phyloP scores from a whole-genome alignment of 1,140 invertebrate species.

The Luehdorfia chinensis region DNA sequence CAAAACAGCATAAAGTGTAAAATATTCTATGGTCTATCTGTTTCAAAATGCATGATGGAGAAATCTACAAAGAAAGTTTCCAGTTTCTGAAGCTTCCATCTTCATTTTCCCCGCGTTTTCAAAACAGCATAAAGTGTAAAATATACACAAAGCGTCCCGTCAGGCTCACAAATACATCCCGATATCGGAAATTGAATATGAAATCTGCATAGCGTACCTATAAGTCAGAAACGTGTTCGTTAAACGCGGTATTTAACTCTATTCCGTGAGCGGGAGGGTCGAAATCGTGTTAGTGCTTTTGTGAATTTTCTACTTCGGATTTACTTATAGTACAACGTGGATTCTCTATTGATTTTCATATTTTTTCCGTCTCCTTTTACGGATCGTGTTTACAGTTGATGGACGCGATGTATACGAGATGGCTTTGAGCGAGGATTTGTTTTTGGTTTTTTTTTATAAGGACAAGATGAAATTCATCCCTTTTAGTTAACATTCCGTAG shows the following conservation, averaged over 20 bases:
- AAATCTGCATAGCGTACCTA: slow-evolving; percentile 32
- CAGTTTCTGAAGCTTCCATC: too few relatives aligned
- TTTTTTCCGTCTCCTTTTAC: slow-evolving; percentile 13
- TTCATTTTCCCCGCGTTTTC: too few relatives aligned
- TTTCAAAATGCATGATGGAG: too few relatives aligned
- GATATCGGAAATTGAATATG: slow-evolving; percentile 49
- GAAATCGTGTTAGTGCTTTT: slow-evolving; percentile 5
- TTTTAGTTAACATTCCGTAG: too few relatives aligned
- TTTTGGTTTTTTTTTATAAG: not conserved
- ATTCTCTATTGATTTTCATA: slow-evolving; percentile 13
- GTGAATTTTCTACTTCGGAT: too few relatives aligned
- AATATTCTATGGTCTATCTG: too few relatives aligned
- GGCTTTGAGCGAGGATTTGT: slow-evolving; percentile 4
- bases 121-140: slow-evolving; percentile 10
- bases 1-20: too few relatives aligned
- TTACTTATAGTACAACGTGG: slow-evolving; percentile 8
- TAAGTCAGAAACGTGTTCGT: slow-evolving; percentile 8
- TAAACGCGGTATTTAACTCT: slow-evolving; percentile 12
- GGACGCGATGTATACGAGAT: slow-evolving; percentile 1
- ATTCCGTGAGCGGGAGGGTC: slow-evolving; percentile 7
- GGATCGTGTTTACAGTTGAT: slow-evolving; percentile 6
- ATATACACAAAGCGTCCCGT: slow-evolving; percentile 23
- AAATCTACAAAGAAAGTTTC: too few relatives aligned
- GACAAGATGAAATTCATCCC: slow-evolving; percentile 3
- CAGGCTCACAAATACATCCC: slow-evolving; percentile 35